Evolutionary conservation across 2,797 vertebrate genomes (phyloP).

Genomic region (Agapornis canus): DNA sequence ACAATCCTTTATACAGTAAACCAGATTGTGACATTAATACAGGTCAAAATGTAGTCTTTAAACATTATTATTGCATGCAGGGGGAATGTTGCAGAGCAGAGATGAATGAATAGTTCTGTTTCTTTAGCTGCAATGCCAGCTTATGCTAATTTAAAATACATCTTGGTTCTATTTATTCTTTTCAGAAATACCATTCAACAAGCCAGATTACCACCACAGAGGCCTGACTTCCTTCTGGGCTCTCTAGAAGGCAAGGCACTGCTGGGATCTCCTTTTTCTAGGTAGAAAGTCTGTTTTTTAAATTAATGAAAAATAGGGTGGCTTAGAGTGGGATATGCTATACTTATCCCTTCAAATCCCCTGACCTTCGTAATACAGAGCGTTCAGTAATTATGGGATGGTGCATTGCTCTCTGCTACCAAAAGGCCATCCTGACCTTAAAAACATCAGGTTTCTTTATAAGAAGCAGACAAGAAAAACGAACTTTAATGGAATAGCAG

Average conservation of each 20-base stretch:
- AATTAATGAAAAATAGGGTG: neutral
- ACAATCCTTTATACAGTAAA: neutral
- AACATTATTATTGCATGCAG: neutral
- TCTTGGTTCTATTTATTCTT: neutral
- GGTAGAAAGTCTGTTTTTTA: neutral
- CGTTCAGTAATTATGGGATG: neutral
- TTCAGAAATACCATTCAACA: constrained; percentile 55
- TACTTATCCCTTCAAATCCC: neutral
- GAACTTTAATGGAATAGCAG: neutral
- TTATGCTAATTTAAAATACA: neutral
- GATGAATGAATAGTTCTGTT: neutral
- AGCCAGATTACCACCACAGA: constrained; percentile 73
- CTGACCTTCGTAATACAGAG: neutral
- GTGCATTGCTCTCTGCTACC: neutral
- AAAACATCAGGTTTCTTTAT: neutral
- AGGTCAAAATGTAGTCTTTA: neutral
- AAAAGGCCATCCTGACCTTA: neutral
- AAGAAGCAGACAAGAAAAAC: neutral
- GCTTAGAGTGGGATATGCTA: neutral
- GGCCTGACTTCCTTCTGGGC: constrained; percentile 74
- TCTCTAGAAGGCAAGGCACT: constrained; percentile 50
- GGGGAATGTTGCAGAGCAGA: neutral
- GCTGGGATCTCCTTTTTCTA: neutral
- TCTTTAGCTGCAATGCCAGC: neutral
- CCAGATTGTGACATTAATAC: neutral